Evolutionary conservation across 2,888 invertebrate species (phyloP).

Genomic region (Petrolisthes manimaculis): DNA sequence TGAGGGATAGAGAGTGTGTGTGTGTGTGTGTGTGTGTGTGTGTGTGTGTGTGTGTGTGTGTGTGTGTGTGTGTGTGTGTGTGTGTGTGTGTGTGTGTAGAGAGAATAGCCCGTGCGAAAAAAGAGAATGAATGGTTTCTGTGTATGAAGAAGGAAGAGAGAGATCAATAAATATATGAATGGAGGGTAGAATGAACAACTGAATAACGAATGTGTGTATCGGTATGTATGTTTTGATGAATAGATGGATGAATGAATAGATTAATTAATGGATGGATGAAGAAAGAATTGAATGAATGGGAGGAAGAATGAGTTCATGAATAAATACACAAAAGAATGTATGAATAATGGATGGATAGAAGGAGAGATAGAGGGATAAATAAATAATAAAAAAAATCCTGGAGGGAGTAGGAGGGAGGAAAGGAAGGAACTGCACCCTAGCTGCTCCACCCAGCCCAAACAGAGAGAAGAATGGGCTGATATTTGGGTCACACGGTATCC

Average conservation of each 20-base stretch:
- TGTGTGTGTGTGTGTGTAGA: background rate
- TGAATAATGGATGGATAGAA: background rate
- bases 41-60: slow-evolving; percentile 24
- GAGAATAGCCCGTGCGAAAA: background rate
- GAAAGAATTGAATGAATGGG: background rate
- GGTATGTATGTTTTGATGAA: background rate
- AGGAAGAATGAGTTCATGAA: slow-evolving; percentile 3
- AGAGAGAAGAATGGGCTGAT: background rate
- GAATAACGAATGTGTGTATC: background rate
- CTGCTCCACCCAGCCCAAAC: background rate
- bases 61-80: slow-evolving; percentile 18
- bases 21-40: slow-evolving; percentile 22
- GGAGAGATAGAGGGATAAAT: slow-evolving; percentile 11
- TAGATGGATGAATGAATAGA: background rate
- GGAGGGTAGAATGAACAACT: background rate
- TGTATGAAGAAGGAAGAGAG: background rate
- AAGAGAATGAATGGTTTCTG: background rate
- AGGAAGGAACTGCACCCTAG: background rate
- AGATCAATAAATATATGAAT: background rate
- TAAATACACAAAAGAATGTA: background rate
- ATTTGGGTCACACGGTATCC: background rate
- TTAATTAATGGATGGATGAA: background rate
- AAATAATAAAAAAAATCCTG: background rate
- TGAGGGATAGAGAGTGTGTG: background rate
- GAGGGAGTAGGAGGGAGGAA: background rate